Evolutionary conservation across 2,113 vertebrate genomes (phyloP), one percentile per base, ranked within the genome.

Genomic region (Bufo gargarizans): DNA sequence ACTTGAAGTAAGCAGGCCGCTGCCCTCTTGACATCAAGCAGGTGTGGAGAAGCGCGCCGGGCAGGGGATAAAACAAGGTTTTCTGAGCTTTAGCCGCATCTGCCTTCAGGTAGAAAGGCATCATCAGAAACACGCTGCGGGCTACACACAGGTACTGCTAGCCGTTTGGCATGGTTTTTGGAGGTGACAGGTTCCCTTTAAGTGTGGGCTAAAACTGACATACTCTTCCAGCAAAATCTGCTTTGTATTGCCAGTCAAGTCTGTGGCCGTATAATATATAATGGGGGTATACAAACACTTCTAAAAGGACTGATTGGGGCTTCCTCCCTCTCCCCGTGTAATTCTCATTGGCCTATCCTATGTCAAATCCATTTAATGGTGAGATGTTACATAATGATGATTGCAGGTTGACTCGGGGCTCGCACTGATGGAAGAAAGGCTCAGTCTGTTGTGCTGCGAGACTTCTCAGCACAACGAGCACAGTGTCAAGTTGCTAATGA

Each of bases 401-500:
- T 67, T n/a, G 12, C 82, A 55, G 81, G 82, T 69, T 71, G 85
- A 69, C 77, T 80, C 77, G 4, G 61, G 86, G 77, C 77, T 71
- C 49, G 20, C 63, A 10, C 59, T n/a, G 77, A 77, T 87, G 33
- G 58, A 67, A 83, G 53, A 84, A 69, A 71, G 63, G 77, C 59
- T 17, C 22, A 56, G 49, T 65, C 74, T 67, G 45, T 71, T 76
- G 65, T 77, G 53, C 58, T 56, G 76, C 14, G 81, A 88, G 87
- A 77, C 81, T 67, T n/a, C 79, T 59, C 81, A 71, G 49, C 86
- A 56, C 59, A n/a, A 12, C 55, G 53, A 88, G 86, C 69, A 17
- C 81, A 67, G 45, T 67, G 87, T 84, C 72, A 88, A n/a, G 56
- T 63, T 78, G 87, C 78, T 84, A 88, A 84, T 84, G 87, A 84